Conservation (phyloP, 2,797 vertebrate genomes). For the Coracias cyanogaster region DNA sequence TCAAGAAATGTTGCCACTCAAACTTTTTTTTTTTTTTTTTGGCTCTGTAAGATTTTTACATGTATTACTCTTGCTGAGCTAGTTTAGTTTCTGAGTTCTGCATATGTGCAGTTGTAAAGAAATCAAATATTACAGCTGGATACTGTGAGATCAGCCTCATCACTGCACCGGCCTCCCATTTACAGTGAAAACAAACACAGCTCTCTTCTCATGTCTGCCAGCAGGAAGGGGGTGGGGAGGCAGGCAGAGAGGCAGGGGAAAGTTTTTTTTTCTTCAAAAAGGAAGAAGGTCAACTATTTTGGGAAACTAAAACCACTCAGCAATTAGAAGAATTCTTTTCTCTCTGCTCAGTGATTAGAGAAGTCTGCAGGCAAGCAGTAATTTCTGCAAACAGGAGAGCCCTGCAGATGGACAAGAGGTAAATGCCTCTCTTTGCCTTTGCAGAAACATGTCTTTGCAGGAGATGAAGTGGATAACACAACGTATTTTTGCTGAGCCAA, state of each 20-base stretch:
- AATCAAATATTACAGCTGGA: conserved; percentile 69
- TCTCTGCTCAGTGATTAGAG: conserved; percentile 48
- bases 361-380: conserved; percentile 23
- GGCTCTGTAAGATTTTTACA: not conserved
- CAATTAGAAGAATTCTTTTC: conserved; percentile 59
- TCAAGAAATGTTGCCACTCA: not conserved
- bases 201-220: conserved; percentile 56
- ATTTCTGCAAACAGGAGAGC: not conserved
- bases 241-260: conserved; percentile 29
- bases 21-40: not conserved
- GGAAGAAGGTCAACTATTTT: conserved; percentile 65
- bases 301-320: conserved; percentile 54
- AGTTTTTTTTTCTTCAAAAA: conserved; percentile 35
- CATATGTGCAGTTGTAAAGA: conserved; percentile 60
- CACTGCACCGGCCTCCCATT: not conserved
- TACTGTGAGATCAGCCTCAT: conserved; percentile 61
- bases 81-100: conserved; percentile 21
- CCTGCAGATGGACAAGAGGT: not conserved
- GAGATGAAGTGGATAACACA: not conserved
- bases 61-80: not conserved
- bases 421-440: not conserved
- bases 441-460: not conserved
- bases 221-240: conserved; percentile 37
- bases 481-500: not conserved
- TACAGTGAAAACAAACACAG: conserved; percentile 52